Evolutionary conservation across 2,888 invertebrate genomes (phyloP), one percentile per base, ranked within the genome.

Genomic region (Carcina quercana): DNA sequence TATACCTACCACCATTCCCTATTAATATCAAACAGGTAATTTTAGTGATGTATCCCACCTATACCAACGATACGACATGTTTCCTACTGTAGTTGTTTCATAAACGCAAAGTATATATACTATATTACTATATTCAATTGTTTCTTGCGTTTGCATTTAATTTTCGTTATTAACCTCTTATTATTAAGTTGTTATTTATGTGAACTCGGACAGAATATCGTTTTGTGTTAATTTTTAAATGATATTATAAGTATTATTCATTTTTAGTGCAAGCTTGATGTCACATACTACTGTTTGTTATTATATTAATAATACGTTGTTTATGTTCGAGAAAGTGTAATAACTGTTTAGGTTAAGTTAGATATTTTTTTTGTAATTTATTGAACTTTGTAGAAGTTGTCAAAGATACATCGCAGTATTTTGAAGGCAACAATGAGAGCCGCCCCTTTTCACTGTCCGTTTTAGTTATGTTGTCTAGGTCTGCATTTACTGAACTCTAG

Each of bases 41-140:
- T 53, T 58, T 64, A 57, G 64, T 59, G 50, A 64, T 48, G 46
- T 51, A 59, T 68, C 75, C 76, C 76, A 78, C 76, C 76, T 72
- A 58, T 48, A 42, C 40, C 47, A 55, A 59, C 38, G 44, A 52
- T 56, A 55, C 54, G 47, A 52, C 49, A 54, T 50, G 51, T 60
- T 62, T 55, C 55, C 56, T 65, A 59, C 42, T 52, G 27, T 40
- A 34, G 24, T 39, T 37, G n/a, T 43, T 37, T 40, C 46, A 45
- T 43, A 44, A 29, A 58, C 54, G 44, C 50, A 51, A 55, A 45
- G 54, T 46, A 50, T 52, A 46, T 42, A 38, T 42, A 42, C 48
- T 47, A 37, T 8, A 10, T 14, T 6, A 8, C 3, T n/a, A 13
- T 24, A 19, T 67, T 70, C 64, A 67, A 51, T 56, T 48, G 45